phyloP scores from a whole-genome alignment of 1,140 invertebrate species.

The Drosophila baimaii region DNA sequence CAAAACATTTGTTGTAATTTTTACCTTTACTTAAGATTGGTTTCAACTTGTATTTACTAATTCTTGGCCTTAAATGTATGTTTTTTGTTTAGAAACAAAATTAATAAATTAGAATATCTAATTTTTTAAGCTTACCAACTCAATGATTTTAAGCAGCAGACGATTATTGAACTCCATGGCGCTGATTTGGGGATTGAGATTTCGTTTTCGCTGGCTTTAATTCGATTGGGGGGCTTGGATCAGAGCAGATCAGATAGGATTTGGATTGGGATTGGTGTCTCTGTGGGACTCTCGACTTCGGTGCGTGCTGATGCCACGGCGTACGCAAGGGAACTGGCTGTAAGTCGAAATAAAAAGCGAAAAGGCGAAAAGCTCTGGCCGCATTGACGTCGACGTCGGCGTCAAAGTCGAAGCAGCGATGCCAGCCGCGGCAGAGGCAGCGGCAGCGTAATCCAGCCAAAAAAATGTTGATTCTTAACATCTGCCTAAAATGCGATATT shows the following conservation, averaged over 20 bases:
- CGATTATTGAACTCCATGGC: conserved; percentile 83
- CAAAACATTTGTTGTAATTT: too few species aligned
- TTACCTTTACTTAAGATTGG: background rate
- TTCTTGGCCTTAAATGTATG: background rate
- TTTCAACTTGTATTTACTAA: background rate
- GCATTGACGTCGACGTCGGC: conserved; percentile 1
- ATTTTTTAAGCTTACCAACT: conserved; percentile 75
- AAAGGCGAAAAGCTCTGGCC: conserved; percentile 41
- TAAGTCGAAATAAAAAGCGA: conserved; percentile 11
- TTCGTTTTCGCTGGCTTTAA: conserved; percentile 14
- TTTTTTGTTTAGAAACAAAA: too few species aligned
- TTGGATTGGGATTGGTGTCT: too few species aligned
- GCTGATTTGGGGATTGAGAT: conserved; percentile 21
- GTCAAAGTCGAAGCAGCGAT: background rate
- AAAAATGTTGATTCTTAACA: background rate
- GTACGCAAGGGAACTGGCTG: conserved; percentile 56
- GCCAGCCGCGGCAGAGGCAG: conserved; percentile 5
- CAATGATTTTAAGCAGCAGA: conserved; percentile 78
- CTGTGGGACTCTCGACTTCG: background rate
- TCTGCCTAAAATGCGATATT: background rate
- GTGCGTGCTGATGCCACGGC: conserved; percentile 61
- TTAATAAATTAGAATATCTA: background rate
- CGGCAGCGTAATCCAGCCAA: conserved; percentile 8
- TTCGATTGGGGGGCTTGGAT: conserved; percentile 1
- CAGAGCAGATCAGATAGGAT: background rate